Percentiles rank a stretch among this genome's conserved stretches.
phyloP scores from a whole-genome alignment of 1,140 invertebrate genomes.

The Pseudachorutes palmiensis region DNA sequence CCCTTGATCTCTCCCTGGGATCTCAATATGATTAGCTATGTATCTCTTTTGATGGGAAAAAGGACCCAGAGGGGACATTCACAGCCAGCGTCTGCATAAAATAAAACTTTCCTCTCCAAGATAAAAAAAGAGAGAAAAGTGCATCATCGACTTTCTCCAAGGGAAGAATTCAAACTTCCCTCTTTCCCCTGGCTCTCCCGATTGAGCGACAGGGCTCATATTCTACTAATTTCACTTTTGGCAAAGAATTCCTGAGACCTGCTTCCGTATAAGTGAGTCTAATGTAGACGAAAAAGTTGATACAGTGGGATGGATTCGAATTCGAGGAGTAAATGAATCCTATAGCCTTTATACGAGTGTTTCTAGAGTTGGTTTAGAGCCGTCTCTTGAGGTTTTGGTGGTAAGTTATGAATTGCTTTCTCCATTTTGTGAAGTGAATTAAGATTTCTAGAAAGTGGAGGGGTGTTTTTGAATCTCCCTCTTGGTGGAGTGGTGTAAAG shows the following conservation, averaged over 20 bases:
- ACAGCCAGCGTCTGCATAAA: background rate
- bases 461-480: background rate
- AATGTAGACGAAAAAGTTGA: no score
- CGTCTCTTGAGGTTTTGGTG: background rate
- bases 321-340: no score
- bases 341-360: no score
- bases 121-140: background rate
- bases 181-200: background rate
- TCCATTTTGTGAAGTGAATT: slow-evolving; percentile 7
- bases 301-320: no score
- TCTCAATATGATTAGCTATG: background rate
- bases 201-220: no score
- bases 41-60: background rate
- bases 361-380: no score
- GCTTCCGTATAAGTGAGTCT: no score
- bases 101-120: background rate
- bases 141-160: no score
- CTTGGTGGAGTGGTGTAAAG: background rate
- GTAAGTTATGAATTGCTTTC: background rate
- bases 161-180: background rate
- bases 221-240: no score
- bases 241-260: no score
- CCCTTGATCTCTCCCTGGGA: background rate
- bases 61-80: background rate
- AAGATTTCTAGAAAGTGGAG: background rate